phyloP scores from a whole-genome alignment of 2,888 invertebrate genomes.

The Enchytraeus crypticus region DNA sequence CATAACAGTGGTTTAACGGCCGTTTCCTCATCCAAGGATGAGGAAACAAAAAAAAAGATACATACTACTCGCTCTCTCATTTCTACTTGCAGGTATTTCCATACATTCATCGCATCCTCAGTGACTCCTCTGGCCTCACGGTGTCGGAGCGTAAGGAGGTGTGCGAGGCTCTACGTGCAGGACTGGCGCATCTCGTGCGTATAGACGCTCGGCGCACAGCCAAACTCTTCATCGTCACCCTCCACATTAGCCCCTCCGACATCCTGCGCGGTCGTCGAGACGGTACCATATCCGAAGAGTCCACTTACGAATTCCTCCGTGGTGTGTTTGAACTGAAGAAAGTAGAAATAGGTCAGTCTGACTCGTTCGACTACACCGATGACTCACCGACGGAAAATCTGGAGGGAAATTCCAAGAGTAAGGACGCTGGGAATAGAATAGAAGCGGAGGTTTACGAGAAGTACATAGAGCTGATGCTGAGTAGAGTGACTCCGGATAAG shows the following conservation, averaged over 20 bases:
- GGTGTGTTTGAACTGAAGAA: conserved; percentile 52
- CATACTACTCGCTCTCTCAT: no score
- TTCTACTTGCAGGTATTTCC: conserved; percentile 55
- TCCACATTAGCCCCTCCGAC: background rate
- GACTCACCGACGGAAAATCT: conserved; percentile 37
- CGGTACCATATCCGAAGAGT: conserved; percentile 30
- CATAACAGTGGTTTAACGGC: no score
- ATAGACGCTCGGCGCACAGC: conserved; percentile 60
- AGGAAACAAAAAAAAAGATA: no score
- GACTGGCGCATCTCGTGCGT: conserved; percentile 52
- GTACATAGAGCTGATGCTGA: conserved; percentile 58
- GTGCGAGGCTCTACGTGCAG: conserved; percentile 33
- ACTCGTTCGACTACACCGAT: conserved; percentile 37
- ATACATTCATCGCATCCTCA: conserved; percentile 50
- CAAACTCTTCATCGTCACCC: conserved; percentile 55
- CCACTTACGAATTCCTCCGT: conserved; percentile 56
- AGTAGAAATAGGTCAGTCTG: conserved; percentile 36
- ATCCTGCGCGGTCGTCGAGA: background rate
- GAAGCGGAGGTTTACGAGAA: conserved; percentile 54
- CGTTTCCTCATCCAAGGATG: no score
- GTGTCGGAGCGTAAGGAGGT: conserved; percentile 40
- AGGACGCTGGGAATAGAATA: no score
- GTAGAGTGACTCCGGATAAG: conserved; percentile 53
- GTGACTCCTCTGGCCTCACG: conserved; percentile 34
- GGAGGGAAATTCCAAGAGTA: conserved; percentile 36